These are phyloP conservation scores for Chaetophractus vellerosus DNA, from an alignment of 2,797 vertebrate genomes.

Conservation along the genomic window DNA sequence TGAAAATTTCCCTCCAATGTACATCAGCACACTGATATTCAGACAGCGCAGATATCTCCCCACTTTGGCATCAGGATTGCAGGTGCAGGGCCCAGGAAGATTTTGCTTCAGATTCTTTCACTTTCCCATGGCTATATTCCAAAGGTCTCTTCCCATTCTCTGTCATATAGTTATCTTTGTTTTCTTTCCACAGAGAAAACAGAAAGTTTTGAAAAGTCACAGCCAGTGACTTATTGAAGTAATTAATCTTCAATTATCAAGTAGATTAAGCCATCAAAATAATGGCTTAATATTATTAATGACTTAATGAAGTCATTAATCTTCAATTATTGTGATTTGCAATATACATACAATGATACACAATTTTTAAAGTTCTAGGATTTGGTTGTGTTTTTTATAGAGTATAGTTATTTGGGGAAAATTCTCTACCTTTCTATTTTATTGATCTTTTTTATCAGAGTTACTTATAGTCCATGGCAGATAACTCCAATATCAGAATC, in stretches of 20 bases:
- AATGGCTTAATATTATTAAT: too few species aligned
- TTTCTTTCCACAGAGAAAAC: not conserved
- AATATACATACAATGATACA: not conserved
- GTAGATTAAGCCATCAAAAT: too few species aligned
- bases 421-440: too few species aligned
- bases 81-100: not conserved
- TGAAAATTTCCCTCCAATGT: not conserved
- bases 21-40: not conserved
- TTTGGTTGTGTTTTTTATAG: too few species aligned
- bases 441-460: too few species aligned
- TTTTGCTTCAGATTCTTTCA: not conserved
- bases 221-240: too few species aligned
- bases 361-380: too few species aligned
- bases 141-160: not conserved
- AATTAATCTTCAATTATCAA: too few species aligned
- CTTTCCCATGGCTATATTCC: not conserved
- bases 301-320: not conserved
- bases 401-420: too few species aligned
- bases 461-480: too few species aligned
- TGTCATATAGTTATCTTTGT: not conserved
- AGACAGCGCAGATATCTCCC: not conserved
- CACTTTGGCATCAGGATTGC: not conserved
- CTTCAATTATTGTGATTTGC: slow-evolving; percentile 1
- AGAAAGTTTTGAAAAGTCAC: too few species aligned
- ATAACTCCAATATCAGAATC: not conserved